Conservation (phyloP, 2,797 vertebrate species). For the Micropoecilia bifurca region DNA sequence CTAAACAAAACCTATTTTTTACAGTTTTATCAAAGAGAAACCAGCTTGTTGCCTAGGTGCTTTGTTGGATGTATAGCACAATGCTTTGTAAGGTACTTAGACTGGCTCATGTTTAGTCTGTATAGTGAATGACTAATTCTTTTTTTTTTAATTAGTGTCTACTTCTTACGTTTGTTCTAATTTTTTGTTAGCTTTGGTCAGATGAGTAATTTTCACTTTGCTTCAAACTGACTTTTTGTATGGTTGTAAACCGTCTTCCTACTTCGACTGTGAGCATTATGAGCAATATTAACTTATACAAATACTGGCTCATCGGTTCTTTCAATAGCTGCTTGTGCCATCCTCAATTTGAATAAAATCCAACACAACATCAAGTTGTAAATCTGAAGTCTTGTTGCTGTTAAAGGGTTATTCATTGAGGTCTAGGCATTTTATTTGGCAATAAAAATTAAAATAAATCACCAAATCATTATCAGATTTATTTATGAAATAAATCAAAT, state of each 20-base stretch:
- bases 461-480: no score
- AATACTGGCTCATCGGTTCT: constrained; percentile 32
- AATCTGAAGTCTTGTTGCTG: constrained; percentile 40
- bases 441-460: constrained; percentile 48
- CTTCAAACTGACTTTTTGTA: constrained; percentile 55
- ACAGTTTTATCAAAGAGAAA: constrained; percentile 73
- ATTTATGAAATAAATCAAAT: no score
- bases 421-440: constrained; percentile 48
- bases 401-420: constrained; percentile 27
- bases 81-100: constrained; percentile 58
- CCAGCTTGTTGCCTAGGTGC: constrained; percentile 61
- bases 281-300: constrained; percentile 74
- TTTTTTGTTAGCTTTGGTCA: constrained; percentile 25
- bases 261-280: constrained; percentile 58
- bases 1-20: constrained; percentile 78
- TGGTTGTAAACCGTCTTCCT: constrained; percentile 70
- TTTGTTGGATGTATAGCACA: constrained; percentile 66
- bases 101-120: constrained; percentile 43
- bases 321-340: constrained; percentile 42
- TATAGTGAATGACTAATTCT: constrained; percentile 2
- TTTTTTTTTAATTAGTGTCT: constrained; percentile 26
- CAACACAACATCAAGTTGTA: constrained; percentile 38
- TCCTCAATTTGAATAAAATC: constrained; percentile 27
- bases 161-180: constrained; percentile 32
- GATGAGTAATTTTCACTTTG: constrained; percentile 55